Conservation (phyloP, 2,888 invertebrate species). For the Tinea trinotella region DNA sequence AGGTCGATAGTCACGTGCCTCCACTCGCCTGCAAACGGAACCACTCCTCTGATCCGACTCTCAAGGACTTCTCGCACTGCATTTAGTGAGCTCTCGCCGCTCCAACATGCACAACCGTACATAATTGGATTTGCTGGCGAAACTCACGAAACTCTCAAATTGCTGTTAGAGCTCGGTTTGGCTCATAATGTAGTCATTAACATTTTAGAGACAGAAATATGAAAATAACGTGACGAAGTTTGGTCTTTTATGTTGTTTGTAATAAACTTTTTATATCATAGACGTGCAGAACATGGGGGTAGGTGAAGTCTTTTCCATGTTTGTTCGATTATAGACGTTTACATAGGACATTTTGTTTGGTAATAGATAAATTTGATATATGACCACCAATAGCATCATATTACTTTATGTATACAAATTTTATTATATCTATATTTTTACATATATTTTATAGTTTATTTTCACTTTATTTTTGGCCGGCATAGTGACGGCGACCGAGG, state of each 20-base stretch:
- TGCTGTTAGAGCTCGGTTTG: constrained; percentile 2
- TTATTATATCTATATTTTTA: neutral
- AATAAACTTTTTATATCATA: neutral
- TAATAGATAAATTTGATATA: constrained; percentile 44
- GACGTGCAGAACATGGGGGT: constrained; percentile 6
- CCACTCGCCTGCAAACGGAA: constrained; percentile 34
- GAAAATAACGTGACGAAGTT: neutral
- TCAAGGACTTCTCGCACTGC: neutral
- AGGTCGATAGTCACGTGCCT: constrained; percentile 53
- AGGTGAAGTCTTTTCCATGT: neutral
- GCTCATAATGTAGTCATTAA: constrained; percentile 1
- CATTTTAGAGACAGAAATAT: constrained; percentile 1
- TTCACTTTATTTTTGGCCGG: no score
- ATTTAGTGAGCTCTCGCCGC: constrained; percentile 11
- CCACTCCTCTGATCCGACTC: constrained; percentile 34
- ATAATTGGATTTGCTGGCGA: constrained; percentile 3
- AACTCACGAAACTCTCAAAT: constrained; percentile 11
- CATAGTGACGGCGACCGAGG: no score
- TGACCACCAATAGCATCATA: constrained; percentile 25
- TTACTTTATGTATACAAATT: no score
- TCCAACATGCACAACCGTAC: neutral
- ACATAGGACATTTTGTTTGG: constrained; percentile 39
- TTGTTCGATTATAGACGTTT: constrained; percentile 40
- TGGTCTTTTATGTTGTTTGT: neutral
- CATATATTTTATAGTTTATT: no score